Base-by-base conservation (phyloP, 2,113 vertebrate genomes). In the Maccullochella peelii region DNA sequence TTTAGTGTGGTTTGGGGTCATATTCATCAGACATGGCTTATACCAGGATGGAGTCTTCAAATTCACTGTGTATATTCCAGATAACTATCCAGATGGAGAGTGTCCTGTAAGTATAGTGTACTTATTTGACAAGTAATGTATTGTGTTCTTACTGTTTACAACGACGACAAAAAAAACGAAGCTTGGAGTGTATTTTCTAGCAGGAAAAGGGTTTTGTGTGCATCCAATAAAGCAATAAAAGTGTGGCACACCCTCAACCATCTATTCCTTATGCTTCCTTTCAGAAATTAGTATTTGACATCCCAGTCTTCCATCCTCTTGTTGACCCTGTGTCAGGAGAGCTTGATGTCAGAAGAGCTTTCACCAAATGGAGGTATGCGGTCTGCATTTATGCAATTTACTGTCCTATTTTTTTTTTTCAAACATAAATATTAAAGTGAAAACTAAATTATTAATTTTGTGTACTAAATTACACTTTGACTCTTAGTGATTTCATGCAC, bases 1-100 rank as follows among this genome's bases (percentile, higher is more conserved):
- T 92, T 25, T 93, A 99, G 98, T 99, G 97, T 99, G 98, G 98
- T 99, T 99, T 93, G 98, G 98, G n/a, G 98, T 99, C 61, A 99
- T 99, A 93, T 99, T 99, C 94, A 99, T 99, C 90, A 95, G 98
- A 79, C 96, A 98, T 44, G 98, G 98, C 76, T 95, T 99, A 36
- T 99, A 99, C 93, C 98, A 99, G 91, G 98, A 99, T 49, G 98
- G 98, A 0, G 98, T 99, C 42, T 99, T 99, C 93, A 99, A 99
- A 92, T 99, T 99, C 94, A 99, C 98, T 0, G 97, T 99, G 79
- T 99, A 99, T 93, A 99, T 99, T 93, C 98, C 98, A 83, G 98
- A 99, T 90, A 99, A 99, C 95, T 99, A 99, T 89, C 98, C 98
- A 0, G 98, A 99, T 85, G 98, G 98, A 61, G 98, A 99, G 68